Evolutionary conservation across 1,140 invertebrate genomes (phyloP), one percentile per base, ranked within the genome.

Genomic region (Zeugodacus cucurbitae): DNA sequence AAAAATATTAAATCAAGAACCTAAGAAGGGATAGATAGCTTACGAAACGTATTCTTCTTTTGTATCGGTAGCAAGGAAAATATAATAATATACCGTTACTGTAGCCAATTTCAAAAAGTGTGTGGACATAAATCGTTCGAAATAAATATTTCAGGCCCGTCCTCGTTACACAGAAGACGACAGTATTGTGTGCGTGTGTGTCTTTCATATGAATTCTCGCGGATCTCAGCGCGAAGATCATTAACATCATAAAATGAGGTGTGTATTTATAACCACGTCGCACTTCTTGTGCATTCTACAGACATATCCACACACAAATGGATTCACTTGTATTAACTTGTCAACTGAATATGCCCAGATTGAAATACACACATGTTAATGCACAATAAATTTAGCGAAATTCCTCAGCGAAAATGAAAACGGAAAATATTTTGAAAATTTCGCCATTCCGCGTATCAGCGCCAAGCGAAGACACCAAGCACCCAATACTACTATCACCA

Each of bases 181-280:
- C 5, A 54, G 48, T 14, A 2, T 4, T 54, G 4, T 20, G 1
- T 41, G 34, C 8, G 4, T 74, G 8, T 5, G 14, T 74, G 20
- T 20, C 2, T 3, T 29, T 32, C 4, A 5, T 67, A n/a, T 32
- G 62, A 67, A 32, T 34, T 32, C 26, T 62, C 2, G 26, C 34
- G 34, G n/a, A 82, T 26, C n/a, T 48, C 74, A 26, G 48, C 74
- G 3, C 41, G 74, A 82, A 82, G 74, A 82, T 82, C 74, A 82
- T 82, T 44, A 82, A 82, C 74, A 82, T 48, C 74, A 82, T 22
- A 82, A 82, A 48, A 26, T 82, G 7, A 82, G 44, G n/a, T 44
- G 41, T 82, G 6, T 48, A 54, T 54, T 54, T 54, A 54, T 54
- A 54, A 54, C 48, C 48, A 14, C 48, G 48, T 4, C 48, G 48